Evolutionary conservation across 2,113 vertebrate species (phyloP).

Genomic region (Sinocyclocheilus grahami): DNA sequence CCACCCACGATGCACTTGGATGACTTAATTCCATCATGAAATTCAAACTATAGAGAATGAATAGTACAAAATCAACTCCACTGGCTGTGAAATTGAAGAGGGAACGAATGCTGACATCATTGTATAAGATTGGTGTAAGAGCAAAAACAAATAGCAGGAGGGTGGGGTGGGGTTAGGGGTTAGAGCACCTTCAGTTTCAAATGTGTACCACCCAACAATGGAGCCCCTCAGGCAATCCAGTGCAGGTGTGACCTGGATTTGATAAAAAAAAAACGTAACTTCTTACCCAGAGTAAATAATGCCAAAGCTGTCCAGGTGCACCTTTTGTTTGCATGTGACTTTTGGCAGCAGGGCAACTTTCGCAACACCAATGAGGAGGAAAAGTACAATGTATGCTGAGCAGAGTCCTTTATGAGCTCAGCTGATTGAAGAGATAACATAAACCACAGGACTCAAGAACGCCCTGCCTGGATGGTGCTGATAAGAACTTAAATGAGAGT

Average conservation of each 20-base stretch:
- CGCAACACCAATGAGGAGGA: slow-evolving; percentile 60
- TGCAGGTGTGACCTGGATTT: slow-evolving; percentile 81
- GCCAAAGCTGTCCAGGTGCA: slow-evolving; percentile 72
- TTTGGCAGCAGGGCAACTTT: slow-evolving; percentile 70
- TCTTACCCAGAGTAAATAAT: slow-evolving; percentile 75
- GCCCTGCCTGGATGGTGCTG: slow-evolving; percentile 33
- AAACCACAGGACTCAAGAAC: slow-evolving; percentile 39
- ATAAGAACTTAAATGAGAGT: slow-evolving; percentile 35
- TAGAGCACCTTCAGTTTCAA: slow-evolving; percentile 69
- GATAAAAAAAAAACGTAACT: slow-evolving; percentile 76
- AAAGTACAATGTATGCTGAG: slow-evolving; percentile 57
- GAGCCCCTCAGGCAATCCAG: slow-evolving; percentile 65
- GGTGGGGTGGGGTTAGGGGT: slow-evolving; percentile 57
- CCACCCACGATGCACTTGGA: background rate
- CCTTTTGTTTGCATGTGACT: slow-evolving; percentile 75
- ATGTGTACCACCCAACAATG: slow-evolving; percentile 71
- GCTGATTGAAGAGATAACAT: slow-evolving; percentile 56
- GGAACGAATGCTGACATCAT: slow-evolving; percentile 46
- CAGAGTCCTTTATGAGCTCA: slow-evolving; percentile 55
- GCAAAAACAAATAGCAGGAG: slow-evolving; percentile 47
- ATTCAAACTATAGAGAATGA: slow-evolving; percentile 15
- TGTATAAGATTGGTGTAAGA: slow-evolving; percentile 48
- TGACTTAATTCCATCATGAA: slow-evolving; percentile 29
- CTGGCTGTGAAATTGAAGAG: slow-evolving; percentile 23
- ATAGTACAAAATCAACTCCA: slow-evolving; percentile 5